Evolutionary conservation across 2,888 invertebrate genomes (phyloP).

Genomic region (Baronia brevicornis): DNA sequence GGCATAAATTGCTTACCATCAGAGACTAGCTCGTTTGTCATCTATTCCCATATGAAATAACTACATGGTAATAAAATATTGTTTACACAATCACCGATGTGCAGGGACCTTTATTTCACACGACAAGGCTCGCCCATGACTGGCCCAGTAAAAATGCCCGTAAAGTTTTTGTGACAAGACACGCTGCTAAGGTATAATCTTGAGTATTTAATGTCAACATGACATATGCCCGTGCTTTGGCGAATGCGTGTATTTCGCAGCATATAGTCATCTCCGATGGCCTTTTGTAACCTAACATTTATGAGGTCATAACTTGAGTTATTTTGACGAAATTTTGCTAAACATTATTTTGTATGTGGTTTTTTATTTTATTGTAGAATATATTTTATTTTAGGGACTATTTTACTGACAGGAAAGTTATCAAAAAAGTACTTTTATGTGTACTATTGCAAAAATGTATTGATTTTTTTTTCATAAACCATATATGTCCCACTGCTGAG

Average conservation of each 20-base stretch:
- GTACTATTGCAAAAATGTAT: too few relatives aligned
- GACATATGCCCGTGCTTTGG: conserved; percentile 19
- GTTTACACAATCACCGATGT: not conserved
- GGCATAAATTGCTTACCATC: too few relatives aligned
- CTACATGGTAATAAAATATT: not conserved
- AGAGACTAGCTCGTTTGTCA: too few relatives aligned
- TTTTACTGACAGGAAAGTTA: too few relatives aligned
- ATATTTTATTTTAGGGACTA: too few relatives aligned
- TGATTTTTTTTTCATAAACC: too few relatives aligned
- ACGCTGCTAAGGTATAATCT: conserved; percentile 24
- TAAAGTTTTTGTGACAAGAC: conserved; percentile 24
- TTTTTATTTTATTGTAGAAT: conserved; percentile 8
- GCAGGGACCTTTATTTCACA: not conserved
- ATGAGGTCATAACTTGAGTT: conserved; percentile 16
- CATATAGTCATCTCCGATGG: conserved; percentile 8
- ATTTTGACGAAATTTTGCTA: conserved; percentile 6
- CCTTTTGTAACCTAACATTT: conserved; percentile 17
- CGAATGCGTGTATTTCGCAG: conserved; percentile 1
- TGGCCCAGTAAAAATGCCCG: conserved; percentile 17
- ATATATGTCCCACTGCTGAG: too few relatives aligned
- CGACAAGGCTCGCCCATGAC: conserved; percentile 1
- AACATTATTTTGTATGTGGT: conserved; percentile 1
- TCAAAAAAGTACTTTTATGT: too few relatives aligned
- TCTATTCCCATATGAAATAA: too few relatives aligned
- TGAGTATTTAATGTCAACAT: conserved; percentile 26